Conservation (phyloP, 2,888 invertebrate genomes). For the Macrophya annulata region DNA sequence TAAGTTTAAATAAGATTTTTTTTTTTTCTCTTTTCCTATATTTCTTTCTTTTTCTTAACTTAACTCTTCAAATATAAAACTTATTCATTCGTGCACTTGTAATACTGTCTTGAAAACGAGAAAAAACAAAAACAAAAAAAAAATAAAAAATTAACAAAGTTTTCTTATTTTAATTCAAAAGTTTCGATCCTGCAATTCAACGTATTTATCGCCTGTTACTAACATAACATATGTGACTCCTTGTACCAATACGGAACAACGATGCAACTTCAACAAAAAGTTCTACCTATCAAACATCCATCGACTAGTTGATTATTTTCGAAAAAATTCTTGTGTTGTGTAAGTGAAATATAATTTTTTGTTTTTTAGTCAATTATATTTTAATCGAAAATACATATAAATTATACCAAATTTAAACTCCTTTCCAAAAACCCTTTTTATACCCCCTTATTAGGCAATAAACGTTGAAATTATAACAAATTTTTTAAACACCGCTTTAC, state of each 20-base stretch:
- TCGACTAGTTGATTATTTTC: conserved; percentile 8
- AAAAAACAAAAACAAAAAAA: neutral
- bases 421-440: neutral
- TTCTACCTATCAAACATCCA: neutral
- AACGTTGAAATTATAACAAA: neutral
- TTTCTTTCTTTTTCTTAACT: neutral
- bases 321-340: conserved; percentile 34
- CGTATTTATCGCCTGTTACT: neutral
- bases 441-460: neutral
- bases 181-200: neutral
- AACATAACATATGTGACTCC: neutral
- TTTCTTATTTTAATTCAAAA: neutral
- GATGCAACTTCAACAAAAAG: conserved; percentile 2
- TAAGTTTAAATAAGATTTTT: neutral
- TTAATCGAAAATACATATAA: neutral
- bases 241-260: conserved; percentile 4
- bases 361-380: neutral
- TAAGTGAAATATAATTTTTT: conserved; percentile 1
- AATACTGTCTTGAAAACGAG: neutral
- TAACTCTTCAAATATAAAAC: neutral
- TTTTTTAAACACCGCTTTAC: neutral
- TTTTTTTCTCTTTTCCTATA: too few relatives aligned
- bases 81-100: neutral
- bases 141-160: neutral
- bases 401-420: neutral